Evolutionary conservation across 35 echinoderm and acorn worm genomes (phyloP).

Genomic region (Diadema setosum): DNA sequence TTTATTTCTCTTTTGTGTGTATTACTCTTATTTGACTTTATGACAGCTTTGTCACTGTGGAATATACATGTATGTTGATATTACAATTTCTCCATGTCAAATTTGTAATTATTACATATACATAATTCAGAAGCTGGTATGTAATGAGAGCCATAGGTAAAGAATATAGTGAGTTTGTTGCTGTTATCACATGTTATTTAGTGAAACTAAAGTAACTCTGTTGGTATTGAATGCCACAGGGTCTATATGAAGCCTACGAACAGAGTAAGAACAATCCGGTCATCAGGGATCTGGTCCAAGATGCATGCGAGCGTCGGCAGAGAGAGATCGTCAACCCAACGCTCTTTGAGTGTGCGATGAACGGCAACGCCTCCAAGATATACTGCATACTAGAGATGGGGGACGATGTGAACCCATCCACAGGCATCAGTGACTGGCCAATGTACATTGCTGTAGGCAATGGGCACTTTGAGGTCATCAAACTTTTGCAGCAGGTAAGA

Average conservation of each 20-base stretch:
- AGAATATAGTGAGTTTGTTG: no score
- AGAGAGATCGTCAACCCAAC: conserved; percentile 67
- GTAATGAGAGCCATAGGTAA: no score
- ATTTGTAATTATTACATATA: no score
- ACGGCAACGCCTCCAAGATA: conserved; percentile 71
- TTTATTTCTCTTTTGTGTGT: no score
- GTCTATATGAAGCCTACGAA: conserved; percentile 40
- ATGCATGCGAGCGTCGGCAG: conserved; percentile 64
- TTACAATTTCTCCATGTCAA: no score
- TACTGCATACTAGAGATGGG: conserved; percentile 83
- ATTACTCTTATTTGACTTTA: no score
- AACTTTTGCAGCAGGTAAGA: conserved; percentile 86
- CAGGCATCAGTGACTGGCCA: conserved; percentile 89
- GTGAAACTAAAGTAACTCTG: no score
- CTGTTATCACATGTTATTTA: no score
- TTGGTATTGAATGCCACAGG: conserved; percentile 23
- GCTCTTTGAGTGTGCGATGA: conserved; percentile 87
- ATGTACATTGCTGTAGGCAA: conserved; percentile 87
- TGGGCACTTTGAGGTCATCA: conserved; percentile 66
- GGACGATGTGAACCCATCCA: conserved; percentile 90
- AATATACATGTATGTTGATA: no score
- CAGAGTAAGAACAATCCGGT: conserved; percentile 8
- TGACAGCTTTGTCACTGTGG: no score
- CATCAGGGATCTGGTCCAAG: conserved; percentile 37
- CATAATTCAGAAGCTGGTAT: no score